Conservation (phyloP, 2,888 invertebrate species). For the Stenodema calcarata region DNA sequence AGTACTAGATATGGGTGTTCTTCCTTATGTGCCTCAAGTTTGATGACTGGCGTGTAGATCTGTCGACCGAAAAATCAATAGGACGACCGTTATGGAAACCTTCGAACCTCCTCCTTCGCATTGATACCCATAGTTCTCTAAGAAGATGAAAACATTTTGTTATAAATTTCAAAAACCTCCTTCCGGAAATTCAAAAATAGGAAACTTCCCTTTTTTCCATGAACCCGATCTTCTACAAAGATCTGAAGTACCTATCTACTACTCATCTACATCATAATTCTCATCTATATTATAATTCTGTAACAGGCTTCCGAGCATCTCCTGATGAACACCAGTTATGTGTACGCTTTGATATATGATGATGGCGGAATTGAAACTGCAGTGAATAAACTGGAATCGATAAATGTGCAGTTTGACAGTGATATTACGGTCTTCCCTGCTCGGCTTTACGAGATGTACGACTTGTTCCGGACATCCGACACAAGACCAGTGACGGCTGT, state of each 20-base stretch:
- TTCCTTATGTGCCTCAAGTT: too few species aligned
- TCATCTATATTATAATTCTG: background rate
- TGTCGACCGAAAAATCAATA: too few species aligned
- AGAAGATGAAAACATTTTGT: too few species aligned
- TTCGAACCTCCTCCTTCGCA: too few species aligned
- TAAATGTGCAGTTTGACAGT: conserved; percentile 12
- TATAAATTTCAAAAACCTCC: too few species aligned
- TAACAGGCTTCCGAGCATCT: background rate
- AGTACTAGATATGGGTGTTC: background rate
- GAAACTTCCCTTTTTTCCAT: too few species aligned
- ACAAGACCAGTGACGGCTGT: background rate
- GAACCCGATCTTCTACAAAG: too few species aligned
- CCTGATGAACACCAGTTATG: conserved; percentile 18
- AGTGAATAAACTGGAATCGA: background rate
- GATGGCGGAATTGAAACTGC: background rate
- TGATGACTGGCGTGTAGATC: too few species aligned
- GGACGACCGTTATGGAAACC: too few species aligned
- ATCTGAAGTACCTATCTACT: too few species aligned
- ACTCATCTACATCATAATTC: background rate
- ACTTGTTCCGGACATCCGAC: background rate
- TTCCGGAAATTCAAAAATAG: too few species aligned
- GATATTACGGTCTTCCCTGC: background rate
- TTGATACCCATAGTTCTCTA: too few species aligned
- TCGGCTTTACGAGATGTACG: background rate
- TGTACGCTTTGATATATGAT: background rate